Conservation (phyloP, 2,113 vertebrate genomes). For the Rattus norvegicus region DNA sequence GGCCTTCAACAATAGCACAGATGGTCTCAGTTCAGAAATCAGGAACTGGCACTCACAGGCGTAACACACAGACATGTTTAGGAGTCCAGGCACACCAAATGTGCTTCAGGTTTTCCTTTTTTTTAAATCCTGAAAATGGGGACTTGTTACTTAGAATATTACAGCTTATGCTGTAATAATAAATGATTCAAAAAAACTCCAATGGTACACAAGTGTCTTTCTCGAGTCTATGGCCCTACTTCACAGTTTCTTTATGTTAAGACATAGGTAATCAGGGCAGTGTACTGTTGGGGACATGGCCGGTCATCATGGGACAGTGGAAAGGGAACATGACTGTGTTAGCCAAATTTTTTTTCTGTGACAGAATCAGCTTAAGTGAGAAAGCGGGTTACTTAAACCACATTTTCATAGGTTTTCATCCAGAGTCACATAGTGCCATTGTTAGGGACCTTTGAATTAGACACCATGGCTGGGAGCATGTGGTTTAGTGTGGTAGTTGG, state of each 20-base stretch:
- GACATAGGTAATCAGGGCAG: not conserved
- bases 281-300: not conserved
- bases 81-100: not conserved
- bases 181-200: not conserved
- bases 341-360: not conserved
- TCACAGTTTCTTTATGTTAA: not conserved
- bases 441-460: not conserved
- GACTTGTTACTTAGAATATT: not conserved
- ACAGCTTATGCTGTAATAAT: not conserved
- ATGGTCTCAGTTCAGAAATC: not conserved
- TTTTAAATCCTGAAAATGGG: not conserved
- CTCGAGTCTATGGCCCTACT: not conserved
- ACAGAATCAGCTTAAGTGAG: not conserved
- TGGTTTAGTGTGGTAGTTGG: not conserved
- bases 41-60: not conserved
- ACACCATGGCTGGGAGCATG: too few relatives aligned
- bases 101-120: not conserved
- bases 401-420: not conserved
- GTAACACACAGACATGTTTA: not conserved
- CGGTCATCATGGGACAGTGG: not conserved
- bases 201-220: not conserved
- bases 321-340: not conserved
- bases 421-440: not conserved
- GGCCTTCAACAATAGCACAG: not conserved
- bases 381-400: not conserved